phyloP scores from a whole-genome alignment of 2,797 vertebrate species.

The Bradypodion ventrale region DNA sequence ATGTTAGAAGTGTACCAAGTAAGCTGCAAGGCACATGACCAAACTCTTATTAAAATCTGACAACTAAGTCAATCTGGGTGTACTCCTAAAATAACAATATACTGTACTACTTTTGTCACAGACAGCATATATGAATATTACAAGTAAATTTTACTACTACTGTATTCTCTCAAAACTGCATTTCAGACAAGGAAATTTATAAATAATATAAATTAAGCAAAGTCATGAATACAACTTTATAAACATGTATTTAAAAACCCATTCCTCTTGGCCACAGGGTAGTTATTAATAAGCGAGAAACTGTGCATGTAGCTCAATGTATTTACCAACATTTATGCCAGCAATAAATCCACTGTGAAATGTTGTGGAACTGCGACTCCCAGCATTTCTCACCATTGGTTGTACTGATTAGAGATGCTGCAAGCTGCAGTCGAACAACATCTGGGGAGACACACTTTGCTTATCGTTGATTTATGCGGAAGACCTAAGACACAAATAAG shows the following conservation, averaged over 20 bases:
- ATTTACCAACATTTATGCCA: neutral
- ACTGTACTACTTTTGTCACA: neutral
- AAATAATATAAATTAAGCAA: neutral
- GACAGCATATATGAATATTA: conserved; percentile 6
- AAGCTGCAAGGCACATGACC: neutral
- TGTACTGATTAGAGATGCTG: too few species aligned
- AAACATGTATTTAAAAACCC: neutral
- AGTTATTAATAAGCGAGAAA: neutral
- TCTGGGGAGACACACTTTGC: neutral
- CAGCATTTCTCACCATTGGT: too few species aligned
- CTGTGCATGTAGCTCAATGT: neutral
- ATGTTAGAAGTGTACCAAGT: neutral
- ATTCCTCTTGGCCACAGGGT: neutral
- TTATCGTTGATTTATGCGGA: neutral
- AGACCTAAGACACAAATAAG: neutral
- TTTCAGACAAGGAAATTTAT: neutral
- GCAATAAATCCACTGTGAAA: too few species aligned
- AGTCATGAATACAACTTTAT: neutral
- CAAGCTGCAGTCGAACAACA: neutral
- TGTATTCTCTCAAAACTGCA: neutral
- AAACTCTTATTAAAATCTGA: neutral
- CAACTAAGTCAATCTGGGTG: neutral
- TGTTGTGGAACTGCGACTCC: too few species aligned
- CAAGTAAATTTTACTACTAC: neutral
- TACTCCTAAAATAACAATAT: neutral